Evolutionary conservation across 2,888 invertebrate species (phyloP).

Genomic region (Chalcosyrphus nemorum): DNA sequence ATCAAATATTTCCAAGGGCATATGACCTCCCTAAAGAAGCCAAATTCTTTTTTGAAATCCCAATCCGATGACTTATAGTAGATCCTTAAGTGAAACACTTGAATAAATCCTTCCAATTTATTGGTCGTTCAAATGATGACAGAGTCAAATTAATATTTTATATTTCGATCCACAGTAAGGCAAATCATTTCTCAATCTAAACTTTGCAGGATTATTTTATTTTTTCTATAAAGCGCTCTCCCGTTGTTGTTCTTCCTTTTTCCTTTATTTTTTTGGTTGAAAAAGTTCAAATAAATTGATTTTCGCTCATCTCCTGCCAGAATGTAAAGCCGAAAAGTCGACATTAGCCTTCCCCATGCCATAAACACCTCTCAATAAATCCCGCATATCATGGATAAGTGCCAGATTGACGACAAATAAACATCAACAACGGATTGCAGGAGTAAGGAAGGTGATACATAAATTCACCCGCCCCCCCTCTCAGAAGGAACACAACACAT

Average conservation of each 20-base stretch:
- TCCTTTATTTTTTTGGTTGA: background rate
- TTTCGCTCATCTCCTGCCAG: background rate
- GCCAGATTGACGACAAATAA: background rate
- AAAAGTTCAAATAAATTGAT: constrained; percentile 21
- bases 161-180: too few species aligned
- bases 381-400: constrained; percentile 19
- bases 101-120: too few species aligned
- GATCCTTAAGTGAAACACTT: too few species aligned
- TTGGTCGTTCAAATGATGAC: too few species aligned
- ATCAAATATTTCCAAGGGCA: too few species aligned
- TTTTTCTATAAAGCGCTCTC: background rate
- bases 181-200: background rate
- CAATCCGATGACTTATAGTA: too few species aligned
- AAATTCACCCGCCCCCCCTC: background rate
- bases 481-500: background rate
- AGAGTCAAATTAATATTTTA: too few species aligned
- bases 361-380: background rate
- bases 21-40: too few species aligned
- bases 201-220: background rate
- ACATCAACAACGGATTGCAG: constrained; percentile 3
- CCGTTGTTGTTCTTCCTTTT: too few species aligned
- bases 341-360: background rate
- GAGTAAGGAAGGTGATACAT: background rate
- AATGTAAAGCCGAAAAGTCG: background rate
- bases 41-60: too few species aligned